Evolutionary conservation across 2,113 vertebrate genomes (phyloP), one percentile per base, ranked within the genome.

Genomic region (Arvicanthis niloticus): DNA sequence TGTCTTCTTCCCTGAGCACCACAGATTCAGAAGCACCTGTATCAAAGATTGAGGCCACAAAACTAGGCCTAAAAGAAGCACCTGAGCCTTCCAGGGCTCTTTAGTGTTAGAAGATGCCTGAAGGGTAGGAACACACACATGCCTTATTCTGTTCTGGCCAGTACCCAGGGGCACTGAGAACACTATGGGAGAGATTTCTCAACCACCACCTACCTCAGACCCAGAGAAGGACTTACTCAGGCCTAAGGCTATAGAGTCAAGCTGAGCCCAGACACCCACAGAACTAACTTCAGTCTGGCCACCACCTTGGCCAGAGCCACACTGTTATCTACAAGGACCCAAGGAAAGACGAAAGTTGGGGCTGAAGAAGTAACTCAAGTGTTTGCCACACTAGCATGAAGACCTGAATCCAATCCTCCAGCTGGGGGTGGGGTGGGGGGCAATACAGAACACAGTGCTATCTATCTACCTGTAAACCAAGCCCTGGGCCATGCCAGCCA

Each of bases 231-330:
- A 16, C 42, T 93, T 77, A 60, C 72, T 68, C n/a, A 82, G 68
- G 29, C 85, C 96, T 95, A 40, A n/a, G 75, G 91, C 84, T 58
- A 15, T 26, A 76, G 56, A 58, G 88, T 88, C 88, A 89, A 60
- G 76, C 56, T 34, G 34, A 95, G 56, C 58, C 29, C 67, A 77
- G 87, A 88, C 3, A 29, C 42, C 70, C 78, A 51, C 37, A 73
- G 40, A 92, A 70, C 53, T 4, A 15, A 29, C 31, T 81, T 73
- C 65, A 58, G 26, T 89, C 48, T 56, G n/a, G n/a, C 48, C 48
- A 88, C 73, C 68, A 48, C 89, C 73, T 86, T 48, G 31, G n/a
- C 40, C 31, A 67, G 60, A 67, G 75, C 85, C 19, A 67, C 42
- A 58, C 26, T 7, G 1, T 37, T 2, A 4, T 60, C 40, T 3